phyloP scores from a whole-genome alignment of 2,888 invertebrate species.

The Abrostola triplasia region DNA sequence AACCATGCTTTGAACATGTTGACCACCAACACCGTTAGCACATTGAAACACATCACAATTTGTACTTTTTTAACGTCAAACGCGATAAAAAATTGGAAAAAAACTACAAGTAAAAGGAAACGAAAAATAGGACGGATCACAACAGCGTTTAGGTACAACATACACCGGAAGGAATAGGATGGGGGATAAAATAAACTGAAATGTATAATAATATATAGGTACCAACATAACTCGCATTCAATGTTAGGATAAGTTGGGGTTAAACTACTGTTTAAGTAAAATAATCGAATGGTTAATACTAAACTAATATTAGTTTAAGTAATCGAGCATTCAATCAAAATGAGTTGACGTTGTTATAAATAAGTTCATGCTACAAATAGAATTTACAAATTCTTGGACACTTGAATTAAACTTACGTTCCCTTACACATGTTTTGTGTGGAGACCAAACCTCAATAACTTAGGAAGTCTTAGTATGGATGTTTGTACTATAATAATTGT shows the following conservation, averaged over 20 bases:
- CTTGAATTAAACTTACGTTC: background rate
- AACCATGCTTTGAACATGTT: slow-evolving; percentile 74
- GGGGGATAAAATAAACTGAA: slow-evolving; percentile 86
- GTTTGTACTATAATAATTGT: too few relatives aligned
- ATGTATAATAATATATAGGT: slow-evolving; percentile 86
- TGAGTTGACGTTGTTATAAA: slow-evolving; percentile 45
- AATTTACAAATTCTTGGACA: background rate
- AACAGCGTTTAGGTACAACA: slow-evolving; percentile 67
- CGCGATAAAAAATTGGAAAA: slow-evolving; percentile 41
- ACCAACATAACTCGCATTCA: slow-evolving; percentile 80
- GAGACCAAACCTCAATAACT: too few relatives aligned
- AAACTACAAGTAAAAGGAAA: slow-evolving; percentile 48
- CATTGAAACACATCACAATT: slow-evolving; percentile 74
- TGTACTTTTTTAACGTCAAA: slow-evolving; percentile 56
- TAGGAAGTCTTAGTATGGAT: too few relatives aligned
- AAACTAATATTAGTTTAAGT: slow-evolving; percentile 54
- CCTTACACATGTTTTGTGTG: too few relatives aligned
- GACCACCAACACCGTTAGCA: slow-evolving; percentile 79
- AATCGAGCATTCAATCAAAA: slow-evolving; percentile 50
- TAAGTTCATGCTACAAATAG: background rate
- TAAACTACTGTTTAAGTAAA: slow-evolving; percentile 60
- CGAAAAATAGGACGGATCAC: slow-evolving; percentile 63
- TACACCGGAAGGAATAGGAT: slow-evolving; percentile 73
- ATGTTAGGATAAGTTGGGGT: slow-evolving; percentile 76
- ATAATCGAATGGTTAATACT: slow-evolving; percentile 63